Conservation (phyloP, 92 coral and sea anemone genomes). For the Phenganax marumi region DNA sequence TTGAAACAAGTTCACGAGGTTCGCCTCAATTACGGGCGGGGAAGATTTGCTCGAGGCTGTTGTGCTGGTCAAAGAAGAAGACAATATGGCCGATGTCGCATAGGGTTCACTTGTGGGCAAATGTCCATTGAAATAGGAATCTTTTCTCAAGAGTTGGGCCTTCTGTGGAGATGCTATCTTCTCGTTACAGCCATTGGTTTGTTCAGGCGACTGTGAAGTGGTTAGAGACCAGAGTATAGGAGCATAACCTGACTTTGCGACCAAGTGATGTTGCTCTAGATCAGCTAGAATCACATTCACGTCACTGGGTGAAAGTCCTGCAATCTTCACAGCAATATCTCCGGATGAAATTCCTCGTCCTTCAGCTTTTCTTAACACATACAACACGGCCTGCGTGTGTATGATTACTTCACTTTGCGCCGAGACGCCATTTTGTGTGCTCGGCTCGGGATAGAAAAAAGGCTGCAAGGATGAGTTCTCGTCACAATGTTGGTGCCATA, state of each 20-base stretch:
- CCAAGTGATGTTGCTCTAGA: constrained; percentile 23
- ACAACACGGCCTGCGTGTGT: constrained; percentile 7
- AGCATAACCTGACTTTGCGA: constrained; percentile 31
- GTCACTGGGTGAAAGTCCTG: constrained; percentile 32
- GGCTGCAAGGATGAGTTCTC: not conserved
- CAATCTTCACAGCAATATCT: constrained; percentile 13
- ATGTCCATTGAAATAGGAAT: constrained; percentile 12
- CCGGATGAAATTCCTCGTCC: constrained; percentile 28
- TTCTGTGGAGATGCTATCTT: not conserved
- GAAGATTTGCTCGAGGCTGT: not conserved
- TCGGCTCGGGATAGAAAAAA: not conserved
- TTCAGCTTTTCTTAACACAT: not conserved
- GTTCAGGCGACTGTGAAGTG: not conserved
- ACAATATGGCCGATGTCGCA: constrained; percentile 36
- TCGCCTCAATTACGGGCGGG: constrained; percentile 19
- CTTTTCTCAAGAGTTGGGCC: constrained; percentile 6
- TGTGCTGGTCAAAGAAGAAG: constrained; percentile 11
- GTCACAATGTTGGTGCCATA: not conserved
- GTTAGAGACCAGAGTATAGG: constrained; percentile 30
- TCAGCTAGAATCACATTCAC: constrained; percentile 1
- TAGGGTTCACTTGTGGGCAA: constrained; percentile 4
- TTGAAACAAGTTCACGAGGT: constrained; percentile 26
- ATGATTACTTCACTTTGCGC: not conserved
- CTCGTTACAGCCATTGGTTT: not conserved
- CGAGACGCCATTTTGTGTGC: constrained; percentile 3